Evolutionary conservation across 2,113 vertebrate species (phyloP).

Genomic region (Emydocephalus ijimae): DNA sequence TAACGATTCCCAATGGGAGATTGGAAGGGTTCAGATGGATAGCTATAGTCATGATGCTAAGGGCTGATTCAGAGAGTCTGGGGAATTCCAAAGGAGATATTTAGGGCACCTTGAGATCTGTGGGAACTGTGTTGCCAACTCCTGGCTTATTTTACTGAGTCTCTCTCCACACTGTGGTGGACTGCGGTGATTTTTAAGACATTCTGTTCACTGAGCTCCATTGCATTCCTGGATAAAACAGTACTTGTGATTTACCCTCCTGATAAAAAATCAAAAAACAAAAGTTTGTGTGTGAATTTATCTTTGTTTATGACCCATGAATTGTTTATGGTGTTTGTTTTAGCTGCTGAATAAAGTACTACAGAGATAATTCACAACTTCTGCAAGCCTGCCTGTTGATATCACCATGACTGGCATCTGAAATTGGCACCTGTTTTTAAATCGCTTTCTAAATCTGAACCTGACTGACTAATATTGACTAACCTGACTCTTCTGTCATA

Average conservation of each 20-base stretch:
- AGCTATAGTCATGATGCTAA: not conserved
- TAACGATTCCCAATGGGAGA: not conserved
- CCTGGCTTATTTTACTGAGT: not conserved
- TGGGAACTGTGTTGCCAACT: not conserved
- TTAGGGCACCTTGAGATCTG: not conserved
- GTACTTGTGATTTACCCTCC: not conserved
- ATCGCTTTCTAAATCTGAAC: not conserved
- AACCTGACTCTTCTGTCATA: not conserved
- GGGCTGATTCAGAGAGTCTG: not conserved
- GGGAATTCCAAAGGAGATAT: not conserved
- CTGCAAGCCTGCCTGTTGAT: not conserved
- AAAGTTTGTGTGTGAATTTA: not conserved
- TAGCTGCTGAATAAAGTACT: not conserved
- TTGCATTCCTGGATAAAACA: not conserved
- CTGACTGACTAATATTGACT: not conserved
- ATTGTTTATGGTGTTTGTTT: not conserved
- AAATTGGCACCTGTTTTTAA: not conserved
- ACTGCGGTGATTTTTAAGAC: not conserved
- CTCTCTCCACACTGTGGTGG: not conserved
- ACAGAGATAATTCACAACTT: not conserved
- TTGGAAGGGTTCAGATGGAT: not conserved
- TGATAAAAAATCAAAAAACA: not conserved
- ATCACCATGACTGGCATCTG: not conserved
- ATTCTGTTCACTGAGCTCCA: not conserved
- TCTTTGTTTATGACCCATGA: not conserved